Evolutionary conservation across 2,797 vertebrate genomes (phyloP).

Genomic region (Picus viridis): DNA sequence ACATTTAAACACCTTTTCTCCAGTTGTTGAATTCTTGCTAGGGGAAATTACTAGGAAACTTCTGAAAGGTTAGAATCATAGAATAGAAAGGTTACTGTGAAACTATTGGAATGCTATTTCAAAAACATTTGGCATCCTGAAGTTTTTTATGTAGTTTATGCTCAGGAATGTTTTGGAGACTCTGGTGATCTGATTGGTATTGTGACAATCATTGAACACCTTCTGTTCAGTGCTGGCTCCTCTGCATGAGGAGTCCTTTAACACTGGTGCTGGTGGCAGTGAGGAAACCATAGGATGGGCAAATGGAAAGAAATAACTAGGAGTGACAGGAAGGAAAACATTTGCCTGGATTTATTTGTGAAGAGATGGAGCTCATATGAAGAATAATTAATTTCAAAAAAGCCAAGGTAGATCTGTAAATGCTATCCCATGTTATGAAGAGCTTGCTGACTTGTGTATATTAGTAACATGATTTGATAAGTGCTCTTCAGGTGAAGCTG

Average conservation of each 20-base stretch:
- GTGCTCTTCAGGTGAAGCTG: background rate
- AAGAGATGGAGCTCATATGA: background rate
- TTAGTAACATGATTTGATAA: background rate
- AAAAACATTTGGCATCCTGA: background rate
- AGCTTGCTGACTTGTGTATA: background rate
- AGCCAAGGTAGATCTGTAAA: background rate
- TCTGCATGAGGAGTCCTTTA: background rate
- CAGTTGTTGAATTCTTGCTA: background rate
- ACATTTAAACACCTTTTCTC: background rate
- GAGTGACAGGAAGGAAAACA: background rate
- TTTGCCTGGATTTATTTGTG: background rate
- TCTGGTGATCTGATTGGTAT: background rate
- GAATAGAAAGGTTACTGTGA: background rate
- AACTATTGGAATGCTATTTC: background rate
- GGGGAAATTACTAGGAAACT: background rate
- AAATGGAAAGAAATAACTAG: background rate
- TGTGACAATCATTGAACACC: rapidly evolving
- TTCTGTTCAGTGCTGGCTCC: background rate
- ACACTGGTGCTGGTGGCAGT: background rate
- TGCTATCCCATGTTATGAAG: rapidly evolving
- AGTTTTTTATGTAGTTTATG: background rate
- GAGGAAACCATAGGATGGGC: background rate
- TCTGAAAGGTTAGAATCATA: background rate
- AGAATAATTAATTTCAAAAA: background rate
- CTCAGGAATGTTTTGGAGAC: background rate